Evolutionary conservation across 1,140 invertebrate species (phyloP), one percentile per base, ranked within the genome.

Genomic region (Phthorimaea operculella): DNA sequence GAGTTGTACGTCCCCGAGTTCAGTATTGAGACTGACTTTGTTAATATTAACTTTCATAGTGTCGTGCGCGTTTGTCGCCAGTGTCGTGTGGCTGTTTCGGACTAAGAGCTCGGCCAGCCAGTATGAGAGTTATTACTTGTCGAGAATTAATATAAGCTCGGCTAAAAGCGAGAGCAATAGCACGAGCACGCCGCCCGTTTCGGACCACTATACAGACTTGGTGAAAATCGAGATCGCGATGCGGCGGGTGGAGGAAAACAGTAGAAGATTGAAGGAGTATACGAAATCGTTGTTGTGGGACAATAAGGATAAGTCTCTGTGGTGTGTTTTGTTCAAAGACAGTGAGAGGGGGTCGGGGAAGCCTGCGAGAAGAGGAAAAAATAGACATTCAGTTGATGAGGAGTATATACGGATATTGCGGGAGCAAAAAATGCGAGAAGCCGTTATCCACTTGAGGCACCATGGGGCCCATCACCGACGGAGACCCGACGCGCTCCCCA

Each of bases 241-340:
- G 74, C 74, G 85, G 8, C 74, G 85, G 1, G 78, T 87, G 7
- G 85, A 87, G 60, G 85, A 87, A 63, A 87, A 87, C 51, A 86
- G 85, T 60, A 75, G 81, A 49, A 74, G 83, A 66, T 72, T 87
- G 58, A 86, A 85, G 59, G 84, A 87, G 64, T 81, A 85, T 47
- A 86, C 85, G 14, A 83, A 84, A 59, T 84, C 79, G 47, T 74
- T 87, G 59, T 67, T 87, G 39, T 87, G 84, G 85, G 83, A 87
- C 69, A 86, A 86, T 64, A 87, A 86, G 59, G 85, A 87, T 51
- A 87, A 86, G 66, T 82, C 84, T 28, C 64, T 87, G 63, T 87
- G 85, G 85, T 86, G 83, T 72, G 83, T 87, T 62, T 79, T 87
- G 59, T 87, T 87, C 59, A 87, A 87, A 64, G 84, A 87, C 59